A percentile compares a stretch with the other conserved stretches of the same genome.
Conservation (phyloP, 2,113 vertebrate genomes). For the Callionymus lyra region DNA sequence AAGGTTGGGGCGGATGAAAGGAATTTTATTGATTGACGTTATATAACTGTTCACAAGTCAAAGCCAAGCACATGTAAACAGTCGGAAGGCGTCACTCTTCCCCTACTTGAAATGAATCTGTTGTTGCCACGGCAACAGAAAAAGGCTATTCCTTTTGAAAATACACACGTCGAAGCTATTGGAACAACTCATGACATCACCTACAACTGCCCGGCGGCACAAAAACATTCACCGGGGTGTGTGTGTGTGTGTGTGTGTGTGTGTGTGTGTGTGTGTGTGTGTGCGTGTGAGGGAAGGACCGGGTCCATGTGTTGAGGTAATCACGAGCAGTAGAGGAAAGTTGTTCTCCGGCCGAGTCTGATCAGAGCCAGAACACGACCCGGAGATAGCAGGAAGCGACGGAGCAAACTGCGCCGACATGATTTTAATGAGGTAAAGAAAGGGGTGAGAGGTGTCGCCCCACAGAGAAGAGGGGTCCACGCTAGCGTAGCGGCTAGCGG, state of each 20-base stretch:
- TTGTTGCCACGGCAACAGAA: slow-evolving; percentile 29
- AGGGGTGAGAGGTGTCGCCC: neutral
- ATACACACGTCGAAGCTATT: neutral
- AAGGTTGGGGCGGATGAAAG: too few species aligned
- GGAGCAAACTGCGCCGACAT: slow-evolving; percentile 41
- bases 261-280: slow-evolving; percentile 24
- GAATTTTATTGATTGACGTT: slow-evolving; percentile 3
- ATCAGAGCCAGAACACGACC: slow-evolving; percentile 19
- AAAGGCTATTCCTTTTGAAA: slow-evolving; percentile 1
- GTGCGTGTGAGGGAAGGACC: slow-evolving; percentile 7
- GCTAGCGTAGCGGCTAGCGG: too few species aligned
- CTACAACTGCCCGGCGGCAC: too few species aligned
- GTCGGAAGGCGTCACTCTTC: slow-evolving; percentile 3
- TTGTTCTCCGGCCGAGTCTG: slow-evolving; percentile 45
- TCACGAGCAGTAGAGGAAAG: slow-evolving; percentile 54
- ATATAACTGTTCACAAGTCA: slow-evolving; percentile 21
- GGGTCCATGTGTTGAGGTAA: slow-evolving; percentile 63
- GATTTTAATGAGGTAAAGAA: slow-evolving; percentile 5
- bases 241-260: slow-evolving; percentile 36
- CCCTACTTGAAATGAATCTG: slow-evolving; percentile 14
- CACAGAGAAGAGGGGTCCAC: neutral
- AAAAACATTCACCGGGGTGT: too few species aligned
- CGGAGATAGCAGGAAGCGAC: slow-evolving; percentile 1
- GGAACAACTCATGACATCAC: too few species aligned
- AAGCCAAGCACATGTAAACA: slow-evolving; percentile 4